Percentiles rank a stretch among this genome's conserved stretches.
These are phyloP conservation scores for Abrostola tripartita DNA, from an alignment of 2,888 invertebrate species.

Conservation along the genomic window DNA sequence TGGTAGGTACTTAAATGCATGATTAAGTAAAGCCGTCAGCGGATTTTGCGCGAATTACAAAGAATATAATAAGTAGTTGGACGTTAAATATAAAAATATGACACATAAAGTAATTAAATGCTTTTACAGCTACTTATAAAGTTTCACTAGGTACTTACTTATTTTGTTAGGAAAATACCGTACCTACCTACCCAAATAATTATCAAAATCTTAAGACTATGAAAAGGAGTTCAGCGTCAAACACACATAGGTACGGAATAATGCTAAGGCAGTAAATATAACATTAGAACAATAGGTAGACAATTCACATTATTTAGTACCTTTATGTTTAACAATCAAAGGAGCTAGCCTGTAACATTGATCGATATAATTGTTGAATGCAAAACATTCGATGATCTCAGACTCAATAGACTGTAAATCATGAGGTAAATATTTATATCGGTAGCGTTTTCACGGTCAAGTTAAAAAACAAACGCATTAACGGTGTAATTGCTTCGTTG, in stretches of 20 bases:
- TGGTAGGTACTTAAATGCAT: neutral
- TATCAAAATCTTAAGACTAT: neutral
- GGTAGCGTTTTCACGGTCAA: conserved; percentile 59
- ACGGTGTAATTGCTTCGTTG: conserved; percentile 55
- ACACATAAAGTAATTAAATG: neutral
- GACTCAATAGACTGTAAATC: conserved; percentile 41
- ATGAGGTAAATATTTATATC: conserved; percentile 44
- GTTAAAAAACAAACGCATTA: conserved; percentile 50
- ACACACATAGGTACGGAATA: neutral
- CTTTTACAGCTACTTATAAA: neutral
- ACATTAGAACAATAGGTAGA: conserved; percentile 21
- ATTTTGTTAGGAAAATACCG: neutral
- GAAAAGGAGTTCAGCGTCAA: neutral
- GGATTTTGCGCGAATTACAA: neutral
- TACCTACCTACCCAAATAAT: neutral
- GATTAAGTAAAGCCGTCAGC: neutral
- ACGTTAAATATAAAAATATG: neutral
- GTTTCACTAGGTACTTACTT: neutral
- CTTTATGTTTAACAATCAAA: conserved; percentile 14
- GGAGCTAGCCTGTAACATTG: conserved; percentile 1
- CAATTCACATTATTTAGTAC: conserved; percentile 13
- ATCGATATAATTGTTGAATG: conserved; percentile 29
- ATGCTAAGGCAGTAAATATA: conserved; percentile 1
- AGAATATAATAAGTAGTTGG: neutral
- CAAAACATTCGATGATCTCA: conserved; percentile 44